Evolutionary conservation across 2,888 invertebrate species (phyloP), one percentile per base, ranked within the genome.

Genomic region (Campoletis raptor): DNA sequence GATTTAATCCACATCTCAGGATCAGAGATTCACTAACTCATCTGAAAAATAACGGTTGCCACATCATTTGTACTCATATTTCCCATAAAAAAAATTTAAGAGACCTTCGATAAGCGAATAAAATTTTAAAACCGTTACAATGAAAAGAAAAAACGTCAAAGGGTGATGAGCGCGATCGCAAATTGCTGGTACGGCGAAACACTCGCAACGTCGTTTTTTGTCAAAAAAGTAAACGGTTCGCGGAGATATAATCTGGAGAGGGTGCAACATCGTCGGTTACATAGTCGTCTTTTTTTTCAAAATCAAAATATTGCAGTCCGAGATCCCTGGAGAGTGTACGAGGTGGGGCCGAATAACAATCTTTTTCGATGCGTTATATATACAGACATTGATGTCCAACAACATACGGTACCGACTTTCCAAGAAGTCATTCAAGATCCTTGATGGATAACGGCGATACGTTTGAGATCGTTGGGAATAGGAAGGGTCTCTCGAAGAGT

Each of bases 401-500:
- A 7, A 18, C 15, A 18, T 15, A 1, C 21, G 30, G 36, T n/a
- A 37, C 48, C 61, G 45, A 81, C 69, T 73, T 52, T 72, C 74
- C 42, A 52, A 42, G 64, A 76, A 78, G 69, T 72, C 80, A 24
- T 67, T 12, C 18, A 74, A 42, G 42, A 66, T 77, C 42, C 37
- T 42, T 45, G 85, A 81, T 52, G 21, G 48, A 80, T 74, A 67
- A 45, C 40, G 18, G 66, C 37, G 72, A 73, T 81, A 80, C 42
- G 42, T 36, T 64, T 40, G 30, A 54, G 37, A 79, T 79, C 54
- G 83, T 69, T 61, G 72, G 52, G n/a, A 66, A 42, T 66, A 12
- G 52, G 61, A 18, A 67, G 12, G n/a, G 8, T 3, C 21, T 42
- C n/a, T 12, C 12, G 54, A 70, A 61, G 36, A 36, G 42, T 42